Base-by-base conservation (phyloP, 2,888 invertebrate species). In the Altica lythri region DNA sequence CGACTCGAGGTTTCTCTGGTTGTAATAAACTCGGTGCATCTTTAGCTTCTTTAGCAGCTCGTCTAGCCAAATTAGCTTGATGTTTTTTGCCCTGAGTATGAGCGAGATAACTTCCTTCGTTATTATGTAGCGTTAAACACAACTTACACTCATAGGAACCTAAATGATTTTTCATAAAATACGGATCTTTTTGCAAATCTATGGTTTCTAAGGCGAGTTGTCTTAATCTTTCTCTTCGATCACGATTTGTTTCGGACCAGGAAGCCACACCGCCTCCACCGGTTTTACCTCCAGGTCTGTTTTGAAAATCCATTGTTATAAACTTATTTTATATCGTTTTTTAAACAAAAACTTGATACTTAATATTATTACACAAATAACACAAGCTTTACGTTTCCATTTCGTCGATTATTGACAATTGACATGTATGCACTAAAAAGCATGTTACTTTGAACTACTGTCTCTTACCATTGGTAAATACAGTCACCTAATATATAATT, bases 111-210 rank as follows among this genome's bases (percentile, higher is more conserved):
- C 97, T 97, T 1, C 98, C 99, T 77, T 96, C 99, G 78, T 99
- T 99, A 75, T 99, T 99, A 77, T 99, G 99, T 12, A 99, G 81
- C 0, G 99, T 99, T 45, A 99, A 78, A 81, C 99, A 99, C 2
- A 99, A 79, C 79, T 99, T 99, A 77, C 99, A 99, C 78, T 99
- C 99, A 77, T 99, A 99, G 0, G 98, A 95, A 1, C 90, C 88
- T 82, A 76, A 63, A 80, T 99, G 99, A 80, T 99, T 99, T 85
- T 97, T 96, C 99, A 99, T 99, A 83, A 99, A 99, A 85, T 99
- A 99, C 0, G 99, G 99, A 84, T 99, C 99, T 78, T 99, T 99
- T 74, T 96, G 95, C 16, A 99, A 81, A 76, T 99, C 99, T 55
- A 99, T 99, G 0, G 99, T 99, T 76, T 99, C 99, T 53, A 99